Percentiles rank a stretch among this genome's conserved stretches.
These are phyloP conservation scores for Nerophis ophidion DNA, from an alignment of 2,113 vertebrate species.

Conservation along the genomic window DNA sequence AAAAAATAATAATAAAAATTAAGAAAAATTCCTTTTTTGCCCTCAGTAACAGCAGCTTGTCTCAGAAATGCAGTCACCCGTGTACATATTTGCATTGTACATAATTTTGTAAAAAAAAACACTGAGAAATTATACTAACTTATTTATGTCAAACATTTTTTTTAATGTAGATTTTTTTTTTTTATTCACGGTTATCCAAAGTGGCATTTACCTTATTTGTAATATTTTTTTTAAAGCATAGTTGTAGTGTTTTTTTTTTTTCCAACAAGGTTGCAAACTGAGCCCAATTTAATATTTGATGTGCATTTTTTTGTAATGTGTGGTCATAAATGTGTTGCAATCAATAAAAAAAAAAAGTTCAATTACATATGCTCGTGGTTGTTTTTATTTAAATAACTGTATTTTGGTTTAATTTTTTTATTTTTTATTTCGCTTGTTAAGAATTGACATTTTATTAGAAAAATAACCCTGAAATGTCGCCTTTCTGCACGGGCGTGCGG, in stretches of 20 bases:
- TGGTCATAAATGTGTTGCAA: conserved; percentile 77
- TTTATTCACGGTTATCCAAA: conserved; percentile 85
- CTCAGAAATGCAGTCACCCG: conserved; percentile 64
- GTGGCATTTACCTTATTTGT: conserved; percentile 88
- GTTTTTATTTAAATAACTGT: conserved; percentile 24
- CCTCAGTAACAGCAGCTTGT: conserved; percentile 40
- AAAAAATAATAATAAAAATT: conserved; percentile 7
- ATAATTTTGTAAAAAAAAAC: conserved; percentile 93
- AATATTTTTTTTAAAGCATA: conserved; percentile 62
- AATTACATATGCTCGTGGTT: conserved; percentile 30
- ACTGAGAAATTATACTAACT: conserved; percentile 99
- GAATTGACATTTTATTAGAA: not conserved
- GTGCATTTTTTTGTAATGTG: conserved; percentile 80
- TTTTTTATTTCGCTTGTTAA: too few species aligned
- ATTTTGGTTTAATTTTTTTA: not conserved
- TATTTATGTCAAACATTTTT: conserved; percentile 92
- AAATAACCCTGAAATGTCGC: not conserved
- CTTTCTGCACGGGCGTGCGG: not conserved
- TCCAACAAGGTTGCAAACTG: conserved; percentile 91
- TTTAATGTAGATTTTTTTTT: conserved; percentile 78
- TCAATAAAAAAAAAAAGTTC: conserved; percentile 71
- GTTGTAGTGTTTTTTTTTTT: conserved; percentile 78
- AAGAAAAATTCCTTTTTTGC: conserved; percentile 43
- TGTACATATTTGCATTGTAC: conserved; percentile 90
- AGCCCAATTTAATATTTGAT: conserved; percentile 86